Percentiles rank a stretch among this genome's conserved stretches.
Conservation (phyloP, 64 coral and sea anemone species). For the Pocillopora verrucosa region DNA sequence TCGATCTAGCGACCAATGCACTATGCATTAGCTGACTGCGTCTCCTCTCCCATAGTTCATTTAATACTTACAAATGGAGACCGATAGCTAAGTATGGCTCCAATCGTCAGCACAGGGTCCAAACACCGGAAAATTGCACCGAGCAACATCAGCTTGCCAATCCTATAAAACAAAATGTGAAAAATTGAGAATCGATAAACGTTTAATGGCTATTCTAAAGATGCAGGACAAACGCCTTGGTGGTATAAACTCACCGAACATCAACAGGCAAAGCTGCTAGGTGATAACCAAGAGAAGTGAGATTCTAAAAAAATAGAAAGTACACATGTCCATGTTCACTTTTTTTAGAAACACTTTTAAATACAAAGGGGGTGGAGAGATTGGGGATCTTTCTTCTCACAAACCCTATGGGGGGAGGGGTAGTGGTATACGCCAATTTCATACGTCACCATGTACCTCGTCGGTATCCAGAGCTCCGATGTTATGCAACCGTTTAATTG, state of each 20-base stretch:
- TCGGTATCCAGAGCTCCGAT: constrained; percentile 58
- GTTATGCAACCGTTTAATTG: constrained; percentile 55
- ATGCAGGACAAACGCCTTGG: background rate
- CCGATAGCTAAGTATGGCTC: constrained; percentile 76
- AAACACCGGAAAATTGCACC: constrained; percentile 86
- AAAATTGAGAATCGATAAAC: background rate
- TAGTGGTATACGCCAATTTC: too few relatives aligned
- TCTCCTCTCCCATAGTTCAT: too few relatives aligned
- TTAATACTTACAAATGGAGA: constrained; percentile 76
- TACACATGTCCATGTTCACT: background rate
- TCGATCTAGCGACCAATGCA: too few relatives aligned
- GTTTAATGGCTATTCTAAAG: too few relatives aligned
- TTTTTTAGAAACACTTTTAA: background rate
- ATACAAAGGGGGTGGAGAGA: background rate
- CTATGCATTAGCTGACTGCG: too few relatives aligned
- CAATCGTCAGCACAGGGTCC: constrained; percentile 86
- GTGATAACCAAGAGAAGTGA: constrained; percentile 56
- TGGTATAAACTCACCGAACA: constrained; percentile 48
- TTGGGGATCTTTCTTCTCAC: too few relatives aligned
- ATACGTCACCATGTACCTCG: constrained; percentile 20
- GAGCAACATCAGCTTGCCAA: constrained; percentile 87
- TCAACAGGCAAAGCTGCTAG: constrained; percentile 70
- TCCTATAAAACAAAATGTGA: constrained; percentile 33
- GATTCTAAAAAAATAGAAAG: constrained; percentile 15
- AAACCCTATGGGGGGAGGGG: background rate